Conservation (phyloP, 2,113 vertebrate genomes). For the Zosterops lateralis region DNA sequence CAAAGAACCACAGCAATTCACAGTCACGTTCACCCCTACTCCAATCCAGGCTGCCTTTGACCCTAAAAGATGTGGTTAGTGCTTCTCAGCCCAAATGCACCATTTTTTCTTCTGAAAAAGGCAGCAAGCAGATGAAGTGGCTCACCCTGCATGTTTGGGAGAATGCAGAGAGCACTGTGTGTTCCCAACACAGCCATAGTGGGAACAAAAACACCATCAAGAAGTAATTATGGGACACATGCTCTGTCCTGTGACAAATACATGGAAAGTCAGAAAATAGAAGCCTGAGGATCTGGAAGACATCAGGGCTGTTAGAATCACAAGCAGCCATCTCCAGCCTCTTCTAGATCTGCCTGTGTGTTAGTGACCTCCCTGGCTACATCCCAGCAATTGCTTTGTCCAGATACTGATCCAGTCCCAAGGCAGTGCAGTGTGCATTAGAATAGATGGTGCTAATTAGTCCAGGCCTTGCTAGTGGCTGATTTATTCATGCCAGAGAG, state of each 20-base stretch:
- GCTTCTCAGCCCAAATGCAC: background rate
- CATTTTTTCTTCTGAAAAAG: background rate
- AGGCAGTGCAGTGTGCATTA: background rate
- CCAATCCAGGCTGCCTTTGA: background rate
- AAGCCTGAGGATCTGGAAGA: constrained; percentile 13
- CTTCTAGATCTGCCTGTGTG: background rate
- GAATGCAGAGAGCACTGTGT: background rate
- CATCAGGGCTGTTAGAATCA: background rate
- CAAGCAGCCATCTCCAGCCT: background rate
- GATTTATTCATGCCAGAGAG: background rate
- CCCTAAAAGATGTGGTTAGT: background rate
- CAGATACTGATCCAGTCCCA: background rate
- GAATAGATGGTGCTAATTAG: background rate
- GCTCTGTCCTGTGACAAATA: background rate
- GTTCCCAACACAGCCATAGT: background rate
- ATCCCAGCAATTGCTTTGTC: background rate
- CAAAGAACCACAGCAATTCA: background rate
- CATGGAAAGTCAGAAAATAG: background rate
- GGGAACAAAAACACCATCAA: background rate
- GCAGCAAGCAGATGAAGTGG: background rate
- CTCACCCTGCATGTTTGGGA: background rate
- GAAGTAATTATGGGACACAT: background rate
- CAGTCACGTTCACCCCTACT: background rate
- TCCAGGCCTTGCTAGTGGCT: background rate
- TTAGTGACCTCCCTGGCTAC: background rate